A percentile compares a stretch with the other conserved stretches of the same genome.
Conservation (phyloP, 2,797 vertebrate species). For the Loriculus beryllinus region DNA sequence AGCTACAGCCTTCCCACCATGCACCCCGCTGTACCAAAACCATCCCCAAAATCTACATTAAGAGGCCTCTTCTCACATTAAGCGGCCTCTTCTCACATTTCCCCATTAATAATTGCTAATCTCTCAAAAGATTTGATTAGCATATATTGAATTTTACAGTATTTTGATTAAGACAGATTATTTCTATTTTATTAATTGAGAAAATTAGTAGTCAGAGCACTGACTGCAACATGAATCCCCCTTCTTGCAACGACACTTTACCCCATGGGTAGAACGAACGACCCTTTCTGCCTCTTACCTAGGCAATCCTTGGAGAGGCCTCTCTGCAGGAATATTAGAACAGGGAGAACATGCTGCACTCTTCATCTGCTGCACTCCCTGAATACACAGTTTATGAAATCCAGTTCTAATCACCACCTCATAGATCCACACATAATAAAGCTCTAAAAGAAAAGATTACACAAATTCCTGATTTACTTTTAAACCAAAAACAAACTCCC, state of each 20-base stretch:
- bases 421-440: not conserved
- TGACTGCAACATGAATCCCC: not conserved
- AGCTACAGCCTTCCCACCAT: accelerated
- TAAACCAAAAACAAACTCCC: not conserved
- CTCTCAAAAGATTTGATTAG: not conserved
- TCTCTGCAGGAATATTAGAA: accelerated
- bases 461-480: not conserved
- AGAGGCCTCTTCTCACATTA: not conserved
- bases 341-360: accelerated
- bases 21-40: accelerated
- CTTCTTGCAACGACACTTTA: accelerated
- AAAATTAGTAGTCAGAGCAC: not conserved
- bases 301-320: accelerated
- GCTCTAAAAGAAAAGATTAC: not conserved
- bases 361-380: not conserved
- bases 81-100: not conserved
- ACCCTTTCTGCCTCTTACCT: not conserved
- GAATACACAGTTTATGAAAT: not conserved
- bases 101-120: not conserved
- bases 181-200: not conserved
- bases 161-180: not conserved
- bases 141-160: not conserved
- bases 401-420: not conserved
- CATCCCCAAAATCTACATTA: not conserved
- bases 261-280: accelerated